Base-by-base conservation (phyloP, 1,140 invertebrate species). In the Cotesia typhae region DNA sequence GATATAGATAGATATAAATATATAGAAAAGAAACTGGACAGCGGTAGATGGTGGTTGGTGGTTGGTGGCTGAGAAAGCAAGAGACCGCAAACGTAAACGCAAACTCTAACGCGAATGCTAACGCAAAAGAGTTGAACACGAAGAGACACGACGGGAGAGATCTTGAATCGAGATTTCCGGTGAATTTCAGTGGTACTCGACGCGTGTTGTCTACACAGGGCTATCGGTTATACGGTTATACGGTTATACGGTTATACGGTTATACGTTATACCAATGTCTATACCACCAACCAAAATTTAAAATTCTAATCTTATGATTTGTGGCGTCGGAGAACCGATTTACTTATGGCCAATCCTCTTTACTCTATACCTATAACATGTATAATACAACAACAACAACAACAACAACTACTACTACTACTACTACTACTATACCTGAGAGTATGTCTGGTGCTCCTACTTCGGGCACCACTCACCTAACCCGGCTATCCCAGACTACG, bases 251-350 rank as follows among this genome's bases (percentile, higher is more conserved):
- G 28, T 28, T 28, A 28, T 28, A 28, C 28, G 28, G 28, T 28
- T 28, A 28, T 28, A 28, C 28, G 28, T 28, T 28, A 28, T 28
- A 28, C 28, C 28, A 28, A 28, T 28, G 28, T 28, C 47, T 73
- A 51, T 71, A 63, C 17, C 2, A 3, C 37, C 14, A 12, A 52
- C 66, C 60, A 72, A 74, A 83, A 87, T 87, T 86, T 86, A 84
- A 87, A 85, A 85, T 87, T 85, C 84, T 85, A 86, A 86, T 85
- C 84, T 83, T 86, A 85, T 85, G 85, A 86, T 85, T 85, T 86
- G 83, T 83, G 83, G 75, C 78, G 77, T 51, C 41, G 17, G 14
- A 47, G 57, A 9, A 64, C 72, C 73, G 71, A 73, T 77, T 47
- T 47, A 79, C 75, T 84, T 81, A 74, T 80, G 77, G 77, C 75